Percentiles rank a stretch among this genome's conserved stretches.
These are phyloP conservation scores for Syngnathoides biaculeatus DNA, from an alignment of 2,113 vertebrate species.

Conservation along the genomic window DNA sequence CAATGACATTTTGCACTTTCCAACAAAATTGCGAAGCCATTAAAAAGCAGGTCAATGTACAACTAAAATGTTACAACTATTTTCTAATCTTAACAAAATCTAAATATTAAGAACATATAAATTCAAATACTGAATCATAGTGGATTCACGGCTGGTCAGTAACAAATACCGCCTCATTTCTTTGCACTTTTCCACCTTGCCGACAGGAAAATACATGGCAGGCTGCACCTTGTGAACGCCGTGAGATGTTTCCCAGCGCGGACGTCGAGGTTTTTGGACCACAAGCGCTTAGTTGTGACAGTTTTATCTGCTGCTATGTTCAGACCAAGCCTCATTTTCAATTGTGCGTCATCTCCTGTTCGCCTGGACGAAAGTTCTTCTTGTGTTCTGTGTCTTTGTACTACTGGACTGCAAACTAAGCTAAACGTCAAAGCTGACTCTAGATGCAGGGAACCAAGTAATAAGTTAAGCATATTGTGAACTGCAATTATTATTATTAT, in stretches of 20 bases:
- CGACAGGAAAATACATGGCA: slow-evolving; percentile 76
- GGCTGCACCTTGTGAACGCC: slow-evolving; percentile 70
- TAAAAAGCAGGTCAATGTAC: too few relatives aligned
- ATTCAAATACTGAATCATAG: too few relatives aligned
- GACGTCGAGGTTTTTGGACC: slow-evolving; percentile 13
- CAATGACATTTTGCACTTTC: background rate
- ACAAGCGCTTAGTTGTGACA: slow-evolving; percentile 47
- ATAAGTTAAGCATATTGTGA: slow-evolving; percentile 20
- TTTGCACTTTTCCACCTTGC: background rate
- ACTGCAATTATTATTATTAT: slow-evolving; percentile 49
- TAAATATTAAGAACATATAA: too few relatives aligned
- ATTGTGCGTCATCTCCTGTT: slow-evolving; percentile 17
- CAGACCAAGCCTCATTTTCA: slow-evolving; percentile 48
- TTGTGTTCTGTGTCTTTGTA: slow-evolving; percentile 34
- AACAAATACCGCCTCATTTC: background rate
- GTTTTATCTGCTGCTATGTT: slow-evolving; percentile 29
- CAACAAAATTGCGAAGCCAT: too few relatives aligned
- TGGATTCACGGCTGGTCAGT: too few relatives aligned
- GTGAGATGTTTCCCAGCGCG: background rate
- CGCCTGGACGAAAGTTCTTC: slow-evolving; percentile 32
- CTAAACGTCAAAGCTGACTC: slow-evolving; percentile 23
- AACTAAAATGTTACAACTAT: too few relatives aligned
- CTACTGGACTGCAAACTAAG: slow-evolving; percentile 32
- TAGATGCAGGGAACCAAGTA: slow-evolving; percentile 15
- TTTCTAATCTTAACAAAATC: too few relatives aligned